phyloP scores from a whole-genome alignment of 2,797 vertebrate species.

The Artibeus jamaicensis region DNA sequence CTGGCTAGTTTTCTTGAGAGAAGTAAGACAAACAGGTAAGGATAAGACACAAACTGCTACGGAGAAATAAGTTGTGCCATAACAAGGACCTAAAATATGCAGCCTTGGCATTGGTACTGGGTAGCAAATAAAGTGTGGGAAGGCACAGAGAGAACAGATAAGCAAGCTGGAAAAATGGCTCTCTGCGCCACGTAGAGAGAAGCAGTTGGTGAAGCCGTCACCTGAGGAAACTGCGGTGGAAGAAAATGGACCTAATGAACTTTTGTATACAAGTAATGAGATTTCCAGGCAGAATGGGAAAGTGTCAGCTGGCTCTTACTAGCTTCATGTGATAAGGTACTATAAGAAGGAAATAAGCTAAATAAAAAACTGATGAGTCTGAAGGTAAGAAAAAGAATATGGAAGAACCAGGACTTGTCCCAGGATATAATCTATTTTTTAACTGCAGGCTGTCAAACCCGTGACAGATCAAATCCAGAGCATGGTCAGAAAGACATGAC shows the following conservation, averaged over 20 bases:
- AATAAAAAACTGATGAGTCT: neutral
- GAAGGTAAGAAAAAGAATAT: neutral
- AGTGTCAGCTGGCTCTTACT: neutral
- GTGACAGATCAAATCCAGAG: neutral
- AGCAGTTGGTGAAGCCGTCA: neutral
- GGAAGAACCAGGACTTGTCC: neutral
- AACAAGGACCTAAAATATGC: neutral
- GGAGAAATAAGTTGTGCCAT: neutral
- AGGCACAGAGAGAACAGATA: neutral
- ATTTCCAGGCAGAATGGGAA: neutral
- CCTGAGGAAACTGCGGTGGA: neutral
- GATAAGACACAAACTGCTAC: neutral
- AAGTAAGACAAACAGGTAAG: neutral
- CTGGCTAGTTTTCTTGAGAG: neutral
- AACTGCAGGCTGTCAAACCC: neutral
- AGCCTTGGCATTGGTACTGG: neutral
- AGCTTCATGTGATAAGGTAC: neutral
- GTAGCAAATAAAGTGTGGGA: neutral
- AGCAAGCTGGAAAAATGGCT: neutral
- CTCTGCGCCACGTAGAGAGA: fast-evolving
- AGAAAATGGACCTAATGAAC: neutral
- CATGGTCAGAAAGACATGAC: neutral
- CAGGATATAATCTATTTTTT: neutral
- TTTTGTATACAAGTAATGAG: neutral
- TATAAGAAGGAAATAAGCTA: neutral